Percentiles rank a stretch among this genome's conserved stretches.
Evolutionary conservation across 2,888 invertebrate genomes (phyloP).

Genomic region (Xiphydria camelus): DNA sequence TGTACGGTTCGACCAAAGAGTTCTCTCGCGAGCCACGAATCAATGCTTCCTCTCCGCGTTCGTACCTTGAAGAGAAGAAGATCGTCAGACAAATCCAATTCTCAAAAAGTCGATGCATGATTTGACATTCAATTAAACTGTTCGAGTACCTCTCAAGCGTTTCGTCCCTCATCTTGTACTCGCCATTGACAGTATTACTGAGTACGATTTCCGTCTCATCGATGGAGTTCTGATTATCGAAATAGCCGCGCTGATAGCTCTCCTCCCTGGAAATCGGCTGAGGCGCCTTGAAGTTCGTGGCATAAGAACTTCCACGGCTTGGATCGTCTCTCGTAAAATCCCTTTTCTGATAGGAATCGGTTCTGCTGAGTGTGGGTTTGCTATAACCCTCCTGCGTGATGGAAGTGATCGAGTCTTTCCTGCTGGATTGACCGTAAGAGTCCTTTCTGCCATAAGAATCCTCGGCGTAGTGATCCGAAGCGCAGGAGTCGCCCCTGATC

Average conservation of each 20-base stretch:
- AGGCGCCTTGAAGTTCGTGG: slow-evolving; percentile 40
- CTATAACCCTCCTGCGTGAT: slow-evolving; percentile 40
- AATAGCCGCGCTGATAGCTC: slow-evolving; percentile 55
- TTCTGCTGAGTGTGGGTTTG: slow-evolving; percentile 38
- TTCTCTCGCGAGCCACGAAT: slow-evolving; percentile 54
- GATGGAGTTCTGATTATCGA: slow-evolving; percentile 60
- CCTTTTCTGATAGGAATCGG: slow-evolving; percentile 46
- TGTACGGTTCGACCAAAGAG: slow-evolving; percentile 63
- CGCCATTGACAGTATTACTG: slow-evolving; percentile 46
- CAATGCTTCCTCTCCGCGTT: slow-evolving; percentile 49
- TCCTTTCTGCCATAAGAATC: slow-evolving; percentile 34
- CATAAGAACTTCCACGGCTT: slow-evolving; percentile 28
- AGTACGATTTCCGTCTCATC: slow-evolving; percentile 50
- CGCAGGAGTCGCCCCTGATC: slow-evolving; percentile 46
- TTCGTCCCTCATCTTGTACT: slow-evolving; percentile 52
- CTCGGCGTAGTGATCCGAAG: slow-evolving; percentile 47
- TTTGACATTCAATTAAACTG: not conserved
- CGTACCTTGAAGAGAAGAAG: slow-evolving; percentile 39
- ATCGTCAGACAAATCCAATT: too few species aligned
- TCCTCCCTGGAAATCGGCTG: slow-evolving; percentile 52
- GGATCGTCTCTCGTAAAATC: slow-evolving; percentile 31
- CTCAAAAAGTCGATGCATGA: too few species aligned
- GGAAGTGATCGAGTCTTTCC: slow-evolving; percentile 48
- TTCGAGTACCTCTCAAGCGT: slow-evolving; percentile 48
- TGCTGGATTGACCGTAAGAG: slow-evolving; percentile 33